A percentile compares a stretch with the other conserved stretches of the same genome.
phyloP scores from a whole-genome alignment of 2,113 vertebrate species.

The Stegastes partitus region DNA sequence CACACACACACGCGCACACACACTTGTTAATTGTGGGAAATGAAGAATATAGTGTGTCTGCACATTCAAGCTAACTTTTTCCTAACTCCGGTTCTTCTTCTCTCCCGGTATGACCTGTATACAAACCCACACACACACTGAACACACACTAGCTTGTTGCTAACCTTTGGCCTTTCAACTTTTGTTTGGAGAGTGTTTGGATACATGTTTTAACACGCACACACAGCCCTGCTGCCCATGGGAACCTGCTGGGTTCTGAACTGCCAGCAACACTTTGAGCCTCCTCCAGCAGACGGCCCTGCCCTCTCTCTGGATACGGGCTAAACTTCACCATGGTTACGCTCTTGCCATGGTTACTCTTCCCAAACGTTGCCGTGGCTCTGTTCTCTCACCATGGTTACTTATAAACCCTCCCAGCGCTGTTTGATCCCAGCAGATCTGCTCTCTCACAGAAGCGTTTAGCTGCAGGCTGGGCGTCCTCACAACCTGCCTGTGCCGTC shows the following conservation, averaged over 20 bases:
- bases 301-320: constrained; percentile 60
- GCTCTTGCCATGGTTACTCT: constrained; percentile 76
- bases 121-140: background rate
- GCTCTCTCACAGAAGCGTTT: constrained; percentile 51
- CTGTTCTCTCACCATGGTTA: constrained; percentile 75
- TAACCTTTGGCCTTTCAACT: constrained; percentile 12
- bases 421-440: constrained; percentile 64
- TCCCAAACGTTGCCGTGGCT: constrained; percentile 72
- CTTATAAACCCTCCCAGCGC: constrained; percentile 67
- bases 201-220: constrained; percentile 14
- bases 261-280: constrained; percentile 50
- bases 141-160: background rate
- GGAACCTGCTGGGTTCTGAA: constrained; percentile 51
- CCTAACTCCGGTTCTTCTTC: constrained; percentile 22
- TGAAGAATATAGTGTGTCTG: constrained; percentile 16
- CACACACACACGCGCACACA: constrained; percentile 5
- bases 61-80: constrained; percentile 42
- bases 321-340: constrained; percentile 72
- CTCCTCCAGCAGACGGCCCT: constrained; percentile 54
- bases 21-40: constrained; percentile 3
- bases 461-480: constrained; percentile 43
- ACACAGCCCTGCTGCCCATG: constrained; percentile 41
- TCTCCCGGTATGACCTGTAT: constrained; percentile 1
- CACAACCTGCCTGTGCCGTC: constrained; percentile 37
- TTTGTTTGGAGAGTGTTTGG: constrained; percentile 35